Base-by-base conservation (phyloP, 2,113 vertebrate species). In the Calonectris borealis region DNA sequence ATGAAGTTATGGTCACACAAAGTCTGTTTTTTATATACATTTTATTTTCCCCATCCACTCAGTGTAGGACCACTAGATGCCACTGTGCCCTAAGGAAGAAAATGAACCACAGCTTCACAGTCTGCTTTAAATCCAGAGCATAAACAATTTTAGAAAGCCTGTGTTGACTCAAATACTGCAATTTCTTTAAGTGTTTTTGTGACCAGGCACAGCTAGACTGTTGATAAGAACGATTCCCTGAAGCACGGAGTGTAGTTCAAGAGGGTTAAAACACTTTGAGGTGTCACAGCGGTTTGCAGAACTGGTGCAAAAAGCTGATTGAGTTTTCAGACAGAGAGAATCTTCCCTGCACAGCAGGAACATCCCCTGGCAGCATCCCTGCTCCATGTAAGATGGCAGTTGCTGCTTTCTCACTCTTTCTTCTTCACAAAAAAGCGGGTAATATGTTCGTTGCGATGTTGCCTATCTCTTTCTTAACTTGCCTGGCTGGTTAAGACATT, bases 61-160 rank as follows among this genome's bases (percentile, higher is more conserved):
- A 2, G 0, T 10, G 22, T 66, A 24, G 15, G 13, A 88, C 96
- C 97, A 93, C 96, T 97, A 98, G 97, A 75, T 98, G 97, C 40
- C 97, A 96, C 94, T 95, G 69, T 98, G 65, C 40, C 75, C 91
- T 89, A 97, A 96, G 82, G 26, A 91, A 95, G 86, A 57, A 62
- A 68, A 49, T 18, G 52, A 83, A 34, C 31, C 6, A 8, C 9
- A 27, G 55, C 40, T 46, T 51, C 24, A 25, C 5, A 1, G 16
- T 7, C 49, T 46, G 27, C 73, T 85, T 71, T 51, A 61, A 73
- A 93, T 19, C 51, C 55, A 42, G 71, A 34, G 12, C 26, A 72
- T 16, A 81, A 95, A 73, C 29, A n/a, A 20, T 65, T 57, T 81
- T 25, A 64, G 65, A 75, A 72, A 81, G 10, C 22, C 40, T 55